phyloP scores from a whole-genome alignment of 2,113 vertebrate species.

The Dicaeum eximium region DNA sequence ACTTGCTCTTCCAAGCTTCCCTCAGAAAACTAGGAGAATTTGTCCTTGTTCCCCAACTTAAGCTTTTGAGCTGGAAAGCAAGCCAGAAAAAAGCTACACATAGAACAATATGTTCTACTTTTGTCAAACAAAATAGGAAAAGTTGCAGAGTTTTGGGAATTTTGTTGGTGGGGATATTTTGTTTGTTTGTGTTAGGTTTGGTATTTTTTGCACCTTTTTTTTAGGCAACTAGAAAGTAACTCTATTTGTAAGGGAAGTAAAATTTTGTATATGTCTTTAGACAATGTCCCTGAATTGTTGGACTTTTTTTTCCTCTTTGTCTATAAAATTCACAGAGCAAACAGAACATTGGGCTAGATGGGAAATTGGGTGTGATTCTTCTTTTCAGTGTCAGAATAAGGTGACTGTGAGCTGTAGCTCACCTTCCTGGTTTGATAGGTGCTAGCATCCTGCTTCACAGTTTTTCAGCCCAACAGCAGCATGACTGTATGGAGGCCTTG shows the following conservation, averaged over 20 bases:
- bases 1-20: background rate
- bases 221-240: background rate
- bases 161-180: background rate
- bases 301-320: background rate
- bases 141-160: background rate
- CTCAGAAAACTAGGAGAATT: background rate
- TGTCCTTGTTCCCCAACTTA: background rate
- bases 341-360: background rate
- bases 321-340: background rate
- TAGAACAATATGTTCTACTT: background rate
- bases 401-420: background rate
- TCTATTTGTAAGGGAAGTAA: background rate
- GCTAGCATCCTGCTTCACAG: background rate
- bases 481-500: background rate
- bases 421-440: background rate
- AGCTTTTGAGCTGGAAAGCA: conserved; percentile 19
- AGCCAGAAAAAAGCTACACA: background rate
- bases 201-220: background rate
- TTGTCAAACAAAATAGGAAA: background rate
- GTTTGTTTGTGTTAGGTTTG: background rate
- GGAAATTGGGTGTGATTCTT: background rate
- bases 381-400: background rate
- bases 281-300: background rate
- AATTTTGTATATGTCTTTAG: background rate
- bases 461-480: background rate